Evolutionary conservation across 2,113 vertebrate genomes (phyloP), one percentile per base, ranked within the genome.

Genomic region (Chamaetylas fuelleborni): DNA sequence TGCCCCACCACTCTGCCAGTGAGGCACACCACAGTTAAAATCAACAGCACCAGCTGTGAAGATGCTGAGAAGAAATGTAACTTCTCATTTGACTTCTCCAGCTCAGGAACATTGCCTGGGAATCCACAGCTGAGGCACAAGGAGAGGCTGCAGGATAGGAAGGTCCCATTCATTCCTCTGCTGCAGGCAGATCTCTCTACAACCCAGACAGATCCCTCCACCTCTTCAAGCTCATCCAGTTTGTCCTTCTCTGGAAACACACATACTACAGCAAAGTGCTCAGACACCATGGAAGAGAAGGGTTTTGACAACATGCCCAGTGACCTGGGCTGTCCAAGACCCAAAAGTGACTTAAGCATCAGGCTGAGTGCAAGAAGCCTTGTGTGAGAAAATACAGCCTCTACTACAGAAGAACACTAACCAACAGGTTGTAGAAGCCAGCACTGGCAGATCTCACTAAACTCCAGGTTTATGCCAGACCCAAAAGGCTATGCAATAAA

Each of bases 121-220:
- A 80, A 45, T 28, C 40, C 0, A 0, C 22, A 61, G 29, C n/a
- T 53, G 38, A 73, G 51, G 36, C 24, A 56, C 19, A 61, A 66
- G 40, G 3, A 45, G 34, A 36, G 33, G 29, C 33, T 29, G 50
- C 0, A 0, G 15, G 54, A 53, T 23, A 66, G 26, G 3, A 22
- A 76, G 28, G 38, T 31, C 36, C 40, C 26, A 28, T 22, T 29
- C 7, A 16, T 57, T 65, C 66, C 71, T 53, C 54, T 69, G 14
- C 48, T 36, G 36, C 28, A 76, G 42, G 33, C 13, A 71, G 57
- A 36, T 23, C 28, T 34, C 23, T 78, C n/a, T 14, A 25, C 26
- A 48, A 47, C 10, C 9, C 47, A 28, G 8, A 50, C 11, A 70
- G n/a, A 61, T 38, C 36, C 29, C n/a, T 53, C 50, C 23, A 51